Percentiles rank a stretch among this genome's conserved stretches.
These are phyloP conservation scores for Campylorhamphus procurvoides DNA, from an alignment of 2,113 vertebrate species.

Conservation along the genomic window DNA sequence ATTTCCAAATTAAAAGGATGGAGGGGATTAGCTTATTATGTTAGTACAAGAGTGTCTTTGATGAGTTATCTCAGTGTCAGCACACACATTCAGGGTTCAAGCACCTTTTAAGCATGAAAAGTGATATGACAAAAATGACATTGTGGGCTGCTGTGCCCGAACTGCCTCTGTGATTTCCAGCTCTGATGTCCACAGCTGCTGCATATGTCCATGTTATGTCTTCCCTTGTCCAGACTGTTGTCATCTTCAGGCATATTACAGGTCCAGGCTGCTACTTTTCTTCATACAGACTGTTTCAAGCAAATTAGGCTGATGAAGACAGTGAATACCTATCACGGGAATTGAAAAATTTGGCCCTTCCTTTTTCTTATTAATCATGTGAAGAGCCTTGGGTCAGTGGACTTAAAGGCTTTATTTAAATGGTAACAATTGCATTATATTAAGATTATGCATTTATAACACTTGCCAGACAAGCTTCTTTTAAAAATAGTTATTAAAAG, in stretches of 20 bases:
- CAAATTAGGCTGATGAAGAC: background rate
- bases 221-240: background rate
- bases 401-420: background rate
- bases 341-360: background rate
- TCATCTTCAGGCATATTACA: background rate
- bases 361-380: background rate
- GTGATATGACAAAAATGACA: background rate
- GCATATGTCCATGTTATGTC: background rate
- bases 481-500: background rate
- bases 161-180: background rate
- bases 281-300: background rate
- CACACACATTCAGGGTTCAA: background rate
- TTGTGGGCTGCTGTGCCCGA: background rate
- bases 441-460: background rate
- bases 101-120: background rate
- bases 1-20: background rate
- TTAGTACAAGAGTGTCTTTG: background rate
- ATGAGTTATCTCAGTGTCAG: background rate
- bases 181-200: background rate
- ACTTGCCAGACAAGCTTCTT: background rate
- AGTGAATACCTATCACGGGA: background rate
- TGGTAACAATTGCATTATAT: fast-evolving
- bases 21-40: background rate
- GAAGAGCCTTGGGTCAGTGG: background rate
- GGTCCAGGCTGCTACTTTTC: background rate